Evolutionary conservation across 2,797 vertebrate genomes (phyloP).

Genomic region (Rhynchotus rufescens): DNA sequence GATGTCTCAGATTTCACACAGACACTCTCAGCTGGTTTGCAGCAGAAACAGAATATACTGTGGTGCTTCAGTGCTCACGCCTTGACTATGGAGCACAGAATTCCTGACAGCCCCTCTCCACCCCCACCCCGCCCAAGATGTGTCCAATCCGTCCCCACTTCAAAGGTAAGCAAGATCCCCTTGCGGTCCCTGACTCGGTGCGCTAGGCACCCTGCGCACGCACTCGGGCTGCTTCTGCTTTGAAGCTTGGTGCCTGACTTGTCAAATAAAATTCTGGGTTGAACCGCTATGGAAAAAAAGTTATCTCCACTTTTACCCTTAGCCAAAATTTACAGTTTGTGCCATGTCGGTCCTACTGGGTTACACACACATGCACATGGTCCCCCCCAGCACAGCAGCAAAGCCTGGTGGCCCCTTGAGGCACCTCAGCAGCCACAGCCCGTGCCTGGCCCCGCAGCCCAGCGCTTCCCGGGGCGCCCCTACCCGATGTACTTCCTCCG

Average conservation of each 20-base stretch:
- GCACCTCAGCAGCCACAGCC: neutral
- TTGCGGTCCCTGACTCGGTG: neutral
- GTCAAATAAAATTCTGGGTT: neutral
- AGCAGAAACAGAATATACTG: neutral
- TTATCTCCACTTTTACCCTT: neutral
- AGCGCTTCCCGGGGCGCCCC: neutral
- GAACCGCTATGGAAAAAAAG: neutral
- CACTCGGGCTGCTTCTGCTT: neutral
- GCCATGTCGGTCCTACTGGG: neutral
- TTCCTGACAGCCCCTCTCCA: no score
- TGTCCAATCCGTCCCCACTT: neutral
- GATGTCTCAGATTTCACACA: neutral
- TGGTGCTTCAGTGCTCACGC: neutral
- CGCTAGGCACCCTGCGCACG: neutral
- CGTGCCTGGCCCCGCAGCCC: no score
- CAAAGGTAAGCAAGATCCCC: neutral
- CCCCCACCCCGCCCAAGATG: no score
- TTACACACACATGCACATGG: neutral
- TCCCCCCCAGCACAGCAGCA: neutral
- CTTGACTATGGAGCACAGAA: neutral
- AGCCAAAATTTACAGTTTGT: neutral
- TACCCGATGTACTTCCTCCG: slow-evolving; percentile 92
- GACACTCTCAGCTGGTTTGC: neutral
- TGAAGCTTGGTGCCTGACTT: neutral
- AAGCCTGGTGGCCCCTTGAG: neutral